These are phyloP conservation scores for Salvator merianae DNA, from an alignment of 2,113 vertebrate species.

Conservation along the genomic window DNA sequence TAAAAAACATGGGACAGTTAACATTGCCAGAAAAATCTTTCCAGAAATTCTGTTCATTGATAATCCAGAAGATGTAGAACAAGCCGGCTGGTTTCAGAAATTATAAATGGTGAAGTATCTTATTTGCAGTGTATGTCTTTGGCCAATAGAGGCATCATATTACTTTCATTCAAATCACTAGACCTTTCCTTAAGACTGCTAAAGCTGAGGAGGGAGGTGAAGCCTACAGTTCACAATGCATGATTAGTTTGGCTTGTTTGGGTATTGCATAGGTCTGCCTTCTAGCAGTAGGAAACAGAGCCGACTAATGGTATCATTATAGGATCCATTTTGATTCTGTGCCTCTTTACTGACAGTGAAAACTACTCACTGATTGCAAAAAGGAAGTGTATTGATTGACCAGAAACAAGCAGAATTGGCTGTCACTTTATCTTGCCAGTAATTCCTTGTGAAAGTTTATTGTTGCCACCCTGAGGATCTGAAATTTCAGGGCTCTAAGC, in stretches of 20 bases:
- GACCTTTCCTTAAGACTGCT: neutral
- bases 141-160: too few species aligned
- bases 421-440: constrained; percentile 1
- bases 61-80: too few species aligned
- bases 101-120: too few species aligned
- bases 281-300: neutral
- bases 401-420: neutral
- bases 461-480: neutral
- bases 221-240: neutral
- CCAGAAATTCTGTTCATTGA: too few species aligned
- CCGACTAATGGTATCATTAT: neutral
- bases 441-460: constrained; percentile 1
- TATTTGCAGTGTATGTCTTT: too few species aligned
- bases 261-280: neutral
- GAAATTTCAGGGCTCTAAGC: neutral
- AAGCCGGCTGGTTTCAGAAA: too few species aligned
- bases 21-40: too few species aligned
- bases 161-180: too few species aligned
- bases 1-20: too few species aligned
- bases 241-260: neutral
- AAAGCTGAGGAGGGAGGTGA: neutral
- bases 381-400: neutral
- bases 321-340: neutral
- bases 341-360: neutral
- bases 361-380: neutral